A percentile compares a stretch with the other conserved stretches of the same genome.
Conservation (phyloP, 2,888 invertebrate genomes). For the Xanthia icteritia region DNA sequence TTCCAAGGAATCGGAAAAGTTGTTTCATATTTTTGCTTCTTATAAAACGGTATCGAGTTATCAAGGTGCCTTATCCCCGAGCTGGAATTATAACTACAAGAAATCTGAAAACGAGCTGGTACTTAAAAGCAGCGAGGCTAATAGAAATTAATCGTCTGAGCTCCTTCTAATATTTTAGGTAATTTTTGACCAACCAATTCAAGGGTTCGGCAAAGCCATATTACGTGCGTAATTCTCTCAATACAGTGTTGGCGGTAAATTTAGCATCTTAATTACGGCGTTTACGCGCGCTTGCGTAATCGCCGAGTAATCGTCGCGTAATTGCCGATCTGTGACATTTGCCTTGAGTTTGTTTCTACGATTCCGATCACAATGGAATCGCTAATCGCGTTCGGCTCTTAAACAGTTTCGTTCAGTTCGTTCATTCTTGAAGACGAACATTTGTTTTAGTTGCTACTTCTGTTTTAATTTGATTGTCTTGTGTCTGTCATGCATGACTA, state of each 20-base stretch:
- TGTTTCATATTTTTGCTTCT: background rate
- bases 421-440: constrained; percentile 19
- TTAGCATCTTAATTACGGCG: constrained; percentile 74
- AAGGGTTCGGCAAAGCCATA: constrained; percentile 10
- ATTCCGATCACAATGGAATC: constrained; percentile 59
- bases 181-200: constrained; percentile 8
- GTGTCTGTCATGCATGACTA: too few species aligned
- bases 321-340: constrained; percentile 67
- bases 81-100: constrained; percentile 1
- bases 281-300: constrained; percentile 73
- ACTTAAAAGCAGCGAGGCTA: background rate
- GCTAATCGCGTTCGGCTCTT: constrained; percentile 53
- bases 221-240: constrained; percentile 46
- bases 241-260: constrained; percentile 58
- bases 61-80: background rate
- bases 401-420: constrained; percentile 27
- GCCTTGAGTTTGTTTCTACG: constrained; percentile 53
- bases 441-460: constrained; percentile 20
- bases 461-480: too few species aligned
- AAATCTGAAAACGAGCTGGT: background rate
- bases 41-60: background rate
- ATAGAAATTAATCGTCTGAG: background rate
- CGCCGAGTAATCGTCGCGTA: constrained; percentile 63
- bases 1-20: constrained; percentile 4
- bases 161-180: background rate